Percentiles rank a stretch among this genome's conserved stretches.
Evolutionary conservation across 2,888 invertebrate genomes (phyloP).

Genomic region (Diachrysia chrysitis): DNA sequence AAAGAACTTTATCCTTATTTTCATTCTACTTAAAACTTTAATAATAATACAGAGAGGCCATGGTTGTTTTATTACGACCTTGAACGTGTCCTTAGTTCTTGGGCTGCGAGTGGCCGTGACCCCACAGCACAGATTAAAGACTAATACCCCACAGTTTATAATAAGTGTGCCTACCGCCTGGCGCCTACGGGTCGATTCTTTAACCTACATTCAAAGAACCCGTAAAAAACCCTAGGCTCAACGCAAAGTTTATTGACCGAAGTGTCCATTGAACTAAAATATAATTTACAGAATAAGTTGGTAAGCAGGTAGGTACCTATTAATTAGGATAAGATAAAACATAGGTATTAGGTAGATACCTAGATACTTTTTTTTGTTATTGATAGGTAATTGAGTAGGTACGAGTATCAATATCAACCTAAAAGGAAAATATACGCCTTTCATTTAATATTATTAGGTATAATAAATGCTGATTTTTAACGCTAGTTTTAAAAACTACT

Average conservation of each 20-base stretch:
- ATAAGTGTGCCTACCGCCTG: slow-evolving; percentile 40
- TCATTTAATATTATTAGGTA: too few relatives aligned
- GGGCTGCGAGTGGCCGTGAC: slow-evolving; percentile 35
- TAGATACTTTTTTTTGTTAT: too few relatives aligned
- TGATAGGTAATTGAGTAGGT: too few relatives aligned
- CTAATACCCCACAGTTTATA: slow-evolving; percentile 43
- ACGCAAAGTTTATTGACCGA: slow-evolving; percentile 26
- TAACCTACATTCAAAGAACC: slow-evolving; percentile 69
- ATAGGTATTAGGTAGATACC: not conserved
- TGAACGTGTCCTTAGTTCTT: slow-evolving; percentile 43
- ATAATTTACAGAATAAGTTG: not conserved
- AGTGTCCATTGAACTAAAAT: slow-evolving; percentile 31
- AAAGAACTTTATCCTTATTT: too few relatives aligned
- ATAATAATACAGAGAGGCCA: slow-evolving; percentile 21
- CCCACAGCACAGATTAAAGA: too few relatives aligned
- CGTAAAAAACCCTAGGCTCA: slow-evolving; percentile 65
- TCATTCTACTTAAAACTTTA: too few relatives aligned
- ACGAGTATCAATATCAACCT: too few relatives aligned
- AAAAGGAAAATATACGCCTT: too few relatives aligned
- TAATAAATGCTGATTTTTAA: too few relatives aligned
- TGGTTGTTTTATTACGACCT: slow-evolving; percentile 47
- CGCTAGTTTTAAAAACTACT: too few relatives aligned
- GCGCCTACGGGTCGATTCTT: slow-evolving; percentile 48
- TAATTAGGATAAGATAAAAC: too few relatives aligned
- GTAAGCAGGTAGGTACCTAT: too few relatives aligned